Evolutionary conservation across 2,113 vertebrate species (phyloP).

Genomic region (Megaceryle maxima): DNA sequence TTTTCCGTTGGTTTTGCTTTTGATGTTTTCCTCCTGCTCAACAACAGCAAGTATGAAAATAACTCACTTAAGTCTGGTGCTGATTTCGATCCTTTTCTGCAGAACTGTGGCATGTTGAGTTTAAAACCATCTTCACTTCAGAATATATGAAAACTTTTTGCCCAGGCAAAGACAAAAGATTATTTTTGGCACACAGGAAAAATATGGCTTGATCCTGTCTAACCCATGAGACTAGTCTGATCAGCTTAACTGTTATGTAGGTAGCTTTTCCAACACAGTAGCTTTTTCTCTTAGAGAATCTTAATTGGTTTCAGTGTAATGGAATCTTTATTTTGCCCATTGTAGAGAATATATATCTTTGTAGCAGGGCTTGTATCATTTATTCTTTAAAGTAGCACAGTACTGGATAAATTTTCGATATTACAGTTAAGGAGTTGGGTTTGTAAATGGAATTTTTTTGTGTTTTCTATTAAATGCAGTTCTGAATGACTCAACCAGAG

Average conservation of each 20-base stretch:
- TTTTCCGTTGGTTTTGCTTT: constrained; percentile 14
- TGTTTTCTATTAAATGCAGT: background rate
- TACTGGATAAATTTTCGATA: background rate
- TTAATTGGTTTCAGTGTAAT: background rate
- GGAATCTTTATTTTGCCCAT: background rate
- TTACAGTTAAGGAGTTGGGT: background rate
- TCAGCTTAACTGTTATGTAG: background rate
- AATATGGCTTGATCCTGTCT: background rate
- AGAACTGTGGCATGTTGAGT: background rate
- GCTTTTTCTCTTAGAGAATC: background rate
- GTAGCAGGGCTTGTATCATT: background rate
- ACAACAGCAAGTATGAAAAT: constrained; percentile 18
- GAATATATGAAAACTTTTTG: background rate
- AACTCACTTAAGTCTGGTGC: background rate
- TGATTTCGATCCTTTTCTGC: constrained; percentile 11
- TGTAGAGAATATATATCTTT: background rate
- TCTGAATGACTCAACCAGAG: constrained; percentile 16
- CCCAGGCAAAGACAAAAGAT: background rate
- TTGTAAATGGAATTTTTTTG: background rate
- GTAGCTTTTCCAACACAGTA: background rate
- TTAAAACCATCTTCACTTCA: constrained; percentile 2
- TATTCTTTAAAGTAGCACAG: background rate
- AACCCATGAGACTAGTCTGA: background rate
- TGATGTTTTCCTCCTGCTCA: constrained; percentile 27
- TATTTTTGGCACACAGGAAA: background rate